Conservation (phyloP, 2,113 vertebrate genomes). For the Montifringilla adamsi region DNA sequence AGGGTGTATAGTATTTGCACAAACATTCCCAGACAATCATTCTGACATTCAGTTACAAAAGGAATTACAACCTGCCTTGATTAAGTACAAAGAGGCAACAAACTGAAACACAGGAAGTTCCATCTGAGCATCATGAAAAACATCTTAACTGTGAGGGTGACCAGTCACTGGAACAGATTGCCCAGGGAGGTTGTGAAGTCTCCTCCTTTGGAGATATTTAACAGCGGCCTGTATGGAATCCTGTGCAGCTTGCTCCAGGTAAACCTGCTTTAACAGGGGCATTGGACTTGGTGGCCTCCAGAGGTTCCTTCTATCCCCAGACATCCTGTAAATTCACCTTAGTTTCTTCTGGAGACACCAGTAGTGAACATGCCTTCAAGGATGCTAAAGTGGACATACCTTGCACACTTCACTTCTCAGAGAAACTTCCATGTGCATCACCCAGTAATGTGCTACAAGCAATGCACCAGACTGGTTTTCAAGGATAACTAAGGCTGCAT, state of each 20-base stretch:
- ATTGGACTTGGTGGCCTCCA: neutral
- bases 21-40: neutral
- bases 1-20: neutral
- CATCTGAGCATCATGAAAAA: neutral
- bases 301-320: neutral
- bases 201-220: neutral
- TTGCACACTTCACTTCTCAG: neutral
- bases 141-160: neutral
- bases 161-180: neutral
- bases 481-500: neutral
- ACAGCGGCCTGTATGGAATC: neutral
- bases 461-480: neutral
- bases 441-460: neutral
- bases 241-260: neutral
- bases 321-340: neutral
- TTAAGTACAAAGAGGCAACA: neutral
- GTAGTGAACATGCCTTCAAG: neutral
- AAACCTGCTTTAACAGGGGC: neutral
- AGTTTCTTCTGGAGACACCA: neutral
- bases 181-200: neutral
- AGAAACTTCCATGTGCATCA: neutral
- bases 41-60: neutral
- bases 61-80: neutral
- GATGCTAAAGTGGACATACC: neutral
- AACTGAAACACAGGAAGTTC: neutral